Conservation (phyloP, 2,113 vertebrate species). For the Sorex araneus region DNA sequence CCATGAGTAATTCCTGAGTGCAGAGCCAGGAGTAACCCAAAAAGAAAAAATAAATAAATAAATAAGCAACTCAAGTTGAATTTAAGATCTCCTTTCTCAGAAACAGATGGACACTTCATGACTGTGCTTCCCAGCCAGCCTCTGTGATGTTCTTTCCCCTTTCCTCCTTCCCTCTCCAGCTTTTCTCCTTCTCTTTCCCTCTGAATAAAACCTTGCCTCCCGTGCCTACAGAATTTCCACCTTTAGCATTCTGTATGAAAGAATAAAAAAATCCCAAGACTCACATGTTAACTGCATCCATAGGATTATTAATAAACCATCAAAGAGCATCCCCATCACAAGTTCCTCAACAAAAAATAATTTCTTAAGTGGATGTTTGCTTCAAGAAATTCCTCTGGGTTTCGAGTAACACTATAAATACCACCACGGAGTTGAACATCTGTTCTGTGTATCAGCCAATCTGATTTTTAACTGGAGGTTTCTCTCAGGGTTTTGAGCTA, state of each 20-base stretch:
- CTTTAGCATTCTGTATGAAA: background rate
- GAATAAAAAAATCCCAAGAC: background rate
- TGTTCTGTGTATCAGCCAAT: constrained; percentile 10
- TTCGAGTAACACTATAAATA: background rate
- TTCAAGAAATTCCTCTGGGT: background rate
- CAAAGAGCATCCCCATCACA: background rate
- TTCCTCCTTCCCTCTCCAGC: background rate
- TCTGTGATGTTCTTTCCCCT: background rate
- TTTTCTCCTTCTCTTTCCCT: background rate
- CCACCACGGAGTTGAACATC: background rate
- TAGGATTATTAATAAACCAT: constrained; percentile 52
- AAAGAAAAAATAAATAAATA: too few species aligned
- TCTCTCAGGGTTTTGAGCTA: background rate
- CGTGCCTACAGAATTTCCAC: background rate
- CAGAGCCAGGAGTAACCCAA: too few species aligned
- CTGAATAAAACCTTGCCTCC: background rate
- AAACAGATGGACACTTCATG: background rate
- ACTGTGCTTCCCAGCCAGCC: background rate
- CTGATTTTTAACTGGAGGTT: background rate
- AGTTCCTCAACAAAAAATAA: constrained; percentile 18
- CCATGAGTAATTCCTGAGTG: too few species aligned
- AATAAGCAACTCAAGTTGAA: background rate
- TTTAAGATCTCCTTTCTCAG: constrained; percentile 18
- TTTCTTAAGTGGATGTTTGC: background rate
- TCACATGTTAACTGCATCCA: constrained; percentile 47